Conservation (phyloP, 2,888 invertebrate species). For the Limnephilus lunatus region DNA sequence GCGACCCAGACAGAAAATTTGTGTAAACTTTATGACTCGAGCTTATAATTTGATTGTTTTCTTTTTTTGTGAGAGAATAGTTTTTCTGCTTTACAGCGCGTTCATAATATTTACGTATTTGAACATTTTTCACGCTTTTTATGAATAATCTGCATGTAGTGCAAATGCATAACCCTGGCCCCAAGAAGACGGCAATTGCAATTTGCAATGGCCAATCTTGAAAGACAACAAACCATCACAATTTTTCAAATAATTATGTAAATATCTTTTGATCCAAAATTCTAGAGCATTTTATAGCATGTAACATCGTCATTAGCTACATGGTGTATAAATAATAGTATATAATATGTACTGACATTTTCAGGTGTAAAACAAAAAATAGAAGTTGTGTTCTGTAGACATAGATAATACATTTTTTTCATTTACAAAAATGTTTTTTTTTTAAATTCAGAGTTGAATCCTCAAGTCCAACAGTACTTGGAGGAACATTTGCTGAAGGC, state of each 20-base stretch:
- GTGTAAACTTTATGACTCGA: background rate
- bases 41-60: background rate
- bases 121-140: background rate
- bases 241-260: background rate
- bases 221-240: too few species aligned
- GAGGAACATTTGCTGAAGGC: slow-evolving; percentile 91
- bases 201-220: too few species aligned
- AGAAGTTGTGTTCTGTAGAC: background rate
- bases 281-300: too few species aligned
- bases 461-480: slow-evolving; percentile 90
- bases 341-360: background rate
- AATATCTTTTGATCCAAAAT: too few species aligned
- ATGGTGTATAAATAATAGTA: too few species aligned
- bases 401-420: too few species aligned
- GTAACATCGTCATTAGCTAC: too few species aligned
- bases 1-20: too few species aligned
- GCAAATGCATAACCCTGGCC: too few species aligned
- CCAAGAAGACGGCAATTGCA: background rate
- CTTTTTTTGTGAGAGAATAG: background rate
- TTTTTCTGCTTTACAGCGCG: background rate
- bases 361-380: background rate
- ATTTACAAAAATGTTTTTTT: background rate
- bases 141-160: background rate
- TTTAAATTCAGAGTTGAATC: slow-evolving; percentile 81
- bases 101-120: too few species aligned